Evolutionary conservation across 2,888 invertebrate genomes (phyloP), one percentile per base, ranked within the genome.

Genomic region (Noctua comes): DNA sequence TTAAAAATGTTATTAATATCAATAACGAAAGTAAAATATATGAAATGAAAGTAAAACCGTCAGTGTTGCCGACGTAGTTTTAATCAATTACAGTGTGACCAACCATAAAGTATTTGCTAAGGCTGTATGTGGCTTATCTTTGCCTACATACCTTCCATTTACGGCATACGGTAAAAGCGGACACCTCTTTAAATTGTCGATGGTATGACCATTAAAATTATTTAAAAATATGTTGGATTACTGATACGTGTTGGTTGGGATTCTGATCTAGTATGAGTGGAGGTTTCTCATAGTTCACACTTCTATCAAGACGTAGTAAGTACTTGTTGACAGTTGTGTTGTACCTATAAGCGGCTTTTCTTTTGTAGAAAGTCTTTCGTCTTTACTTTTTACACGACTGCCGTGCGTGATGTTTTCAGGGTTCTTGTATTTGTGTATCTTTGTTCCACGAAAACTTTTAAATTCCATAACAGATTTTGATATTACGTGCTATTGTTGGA

Each of bases 21-120:
- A 88, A 88, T 83, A 77, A 79, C 76, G 82, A 85, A 85, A 86
- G 85, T 87, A 78, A 76, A 79, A 86, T 79, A 79, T 80, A 73
- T 74, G 36, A 80, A 88, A 77, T 85, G 87, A 88, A 88, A 88
- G 89, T 85, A 81, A 85, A 79, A 80, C 65, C 59, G 68, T 46
- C 31, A 48, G 46, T 77, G 74, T 72, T 79, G 73, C 51, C 68
- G 71, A 57, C 57, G 65, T 80, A 87, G 74, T 73, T 82, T 78
- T 72, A 84, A 88, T 88, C 87, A 76, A 87, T 88, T 88, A 79
- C 43, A 78, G 79, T 82, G 85, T 82, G 76, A 79, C 82, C 62
- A 51, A 64, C 79, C 59, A 69, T 80, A 73, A 66, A 84, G 66
- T 86, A 88, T 79, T 73, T 68, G 72, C 46, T 46, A 59, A 86